A percentile compares a stretch with the other conserved stretches of the same genome.
These are phyloP conservation scores for Siphlonurus alternatus DNA, from an alignment of 2,888 invertebrate genomes.

Conservation along the genomic window DNA sequence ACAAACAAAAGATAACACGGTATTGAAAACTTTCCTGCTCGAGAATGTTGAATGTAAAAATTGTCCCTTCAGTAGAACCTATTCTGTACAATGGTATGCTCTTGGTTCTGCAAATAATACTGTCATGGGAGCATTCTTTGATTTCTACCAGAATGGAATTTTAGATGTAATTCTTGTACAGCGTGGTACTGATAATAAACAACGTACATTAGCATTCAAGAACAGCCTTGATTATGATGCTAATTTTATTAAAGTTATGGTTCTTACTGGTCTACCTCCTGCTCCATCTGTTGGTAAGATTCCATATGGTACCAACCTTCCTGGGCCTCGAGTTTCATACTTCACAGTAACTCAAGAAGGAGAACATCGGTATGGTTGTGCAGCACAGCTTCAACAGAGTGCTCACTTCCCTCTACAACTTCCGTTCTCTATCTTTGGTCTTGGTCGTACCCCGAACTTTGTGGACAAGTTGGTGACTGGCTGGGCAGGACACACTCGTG, in stretches of 20 bases:
- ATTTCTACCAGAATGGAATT: conserved; percentile 88
- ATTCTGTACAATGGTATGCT: conserved; percentile 58
- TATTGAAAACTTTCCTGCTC: conserved; percentile 51
- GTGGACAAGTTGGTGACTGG: conserved; percentile 78
- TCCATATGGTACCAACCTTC: conserved; percentile 59
- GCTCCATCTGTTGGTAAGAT: conserved; percentile 11
- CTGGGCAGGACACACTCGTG: conserved; percentile 27
- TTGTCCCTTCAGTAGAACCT: conserved; percentile 54
- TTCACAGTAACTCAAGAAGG: conserved; percentile 81
- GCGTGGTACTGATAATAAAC: conserved; percentile 25
- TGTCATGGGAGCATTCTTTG: conserved; percentile 80
- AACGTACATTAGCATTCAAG: conserved; percentile 52
- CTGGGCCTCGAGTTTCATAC: conserved; percentile 78
- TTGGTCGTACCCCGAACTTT: conserved; percentile 97
- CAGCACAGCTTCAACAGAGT: conserved; percentile 80
- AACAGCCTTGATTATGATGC: conserved; percentile 87
- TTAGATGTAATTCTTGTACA: conserved; percentile 70
- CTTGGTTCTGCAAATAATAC: conserved; percentile 53
- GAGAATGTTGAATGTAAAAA: conserved; percentile 56
- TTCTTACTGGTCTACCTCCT: background rate
- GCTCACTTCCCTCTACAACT: conserved; percentile 84
- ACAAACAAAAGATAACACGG: conserved; percentile 21
- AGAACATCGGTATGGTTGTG: conserved; percentile 55
- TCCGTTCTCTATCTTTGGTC: conserved; percentile 89
- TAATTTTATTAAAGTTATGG: conserved; percentile 64